phyloP scores from a whole-genome alignment of 2,113 vertebrate species.

The Emydocephalus ijimae region DNA sequence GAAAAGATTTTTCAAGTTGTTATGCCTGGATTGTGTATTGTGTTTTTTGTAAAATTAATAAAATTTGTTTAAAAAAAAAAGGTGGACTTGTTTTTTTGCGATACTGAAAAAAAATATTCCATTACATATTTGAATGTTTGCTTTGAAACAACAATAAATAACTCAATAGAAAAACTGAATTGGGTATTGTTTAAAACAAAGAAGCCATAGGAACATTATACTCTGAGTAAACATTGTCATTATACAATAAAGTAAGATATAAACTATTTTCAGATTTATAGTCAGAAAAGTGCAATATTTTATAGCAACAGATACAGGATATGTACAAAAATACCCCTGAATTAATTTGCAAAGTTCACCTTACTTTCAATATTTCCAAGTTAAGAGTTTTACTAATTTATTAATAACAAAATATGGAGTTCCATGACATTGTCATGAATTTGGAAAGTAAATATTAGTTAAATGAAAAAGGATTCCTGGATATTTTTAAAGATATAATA shows the following conservation, averaged over 20 bases:
- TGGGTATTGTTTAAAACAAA: background rate
- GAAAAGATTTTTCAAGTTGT: too few relatives aligned
- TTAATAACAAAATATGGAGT: background rate
- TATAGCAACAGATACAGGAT: background rate
- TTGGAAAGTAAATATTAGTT: background rate
- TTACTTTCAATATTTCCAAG: background rate
- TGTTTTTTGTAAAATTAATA: too few relatives aligned
- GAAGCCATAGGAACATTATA: background rate
- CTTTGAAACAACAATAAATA: background rate
- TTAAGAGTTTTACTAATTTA: background rate
- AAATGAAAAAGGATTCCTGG: background rate
- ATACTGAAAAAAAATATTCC: background rate
- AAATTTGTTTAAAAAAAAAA: too few relatives aligned
- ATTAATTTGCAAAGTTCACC: background rate
- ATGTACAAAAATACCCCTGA: background rate
- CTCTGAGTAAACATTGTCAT: background rate
- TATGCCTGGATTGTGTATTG: too few relatives aligned
- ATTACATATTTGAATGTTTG: background rate
- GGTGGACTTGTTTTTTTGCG: background rate
- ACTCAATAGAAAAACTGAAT: background rate
- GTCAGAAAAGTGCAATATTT: background rate
- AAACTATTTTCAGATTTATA: background rate
- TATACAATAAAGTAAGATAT: background rate
- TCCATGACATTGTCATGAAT: background rate
- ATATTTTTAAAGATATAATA: background rate